These are phyloP conservation scores for Adoxophyes honmai DNA, from an alignment of 1,140 invertebrate species.

Conservation along the genomic window DNA sequence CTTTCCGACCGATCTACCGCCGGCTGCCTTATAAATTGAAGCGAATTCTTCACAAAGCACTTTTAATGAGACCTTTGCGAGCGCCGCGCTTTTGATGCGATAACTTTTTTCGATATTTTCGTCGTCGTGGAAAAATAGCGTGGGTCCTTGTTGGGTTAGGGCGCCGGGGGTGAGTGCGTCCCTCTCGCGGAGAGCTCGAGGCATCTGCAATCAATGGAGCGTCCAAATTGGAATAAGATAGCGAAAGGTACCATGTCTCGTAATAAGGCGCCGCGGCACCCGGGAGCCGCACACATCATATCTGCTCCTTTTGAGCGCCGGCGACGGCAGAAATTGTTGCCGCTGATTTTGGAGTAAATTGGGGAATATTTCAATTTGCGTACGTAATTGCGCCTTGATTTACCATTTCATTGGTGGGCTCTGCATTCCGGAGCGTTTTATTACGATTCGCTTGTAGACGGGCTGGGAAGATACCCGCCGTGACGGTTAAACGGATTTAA, in stretches of 20 bases:
- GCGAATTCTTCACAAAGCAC: constrained; percentile 67
- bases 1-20: constrained; percentile 55
- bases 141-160: constrained; percentile 31
- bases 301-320: constrained; percentile 7
- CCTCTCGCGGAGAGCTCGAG: constrained; percentile 37
- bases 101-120: constrained; percentile 74
- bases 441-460: background rate
- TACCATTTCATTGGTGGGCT: constrained; percentile 10
- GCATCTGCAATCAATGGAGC: constrained; percentile 72
- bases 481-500: too few species aligned
- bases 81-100: constrained; percentile 63
- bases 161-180: constrained; percentile 30
- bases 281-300: constrained; percentile 17
- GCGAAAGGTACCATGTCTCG: constrained; percentile 49
- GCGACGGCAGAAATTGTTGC: constrained; percentile 8
- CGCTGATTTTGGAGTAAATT: constrained; percentile 14
- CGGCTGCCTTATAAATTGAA: constrained; percentile 67
- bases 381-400: constrained; percentile 15
- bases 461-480: too few species aligned
- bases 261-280: constrained; percentile 49
- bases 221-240: constrained; percentile 72
- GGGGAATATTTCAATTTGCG: constrained; percentile 17
- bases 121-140: constrained; percentile 53
- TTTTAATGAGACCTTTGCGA: constrained; percentile 72
- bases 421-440: constrained; percentile 4